Base-by-base conservation (phyloP, 2,888 invertebrate species). In the Ophraella communa region DNA sequence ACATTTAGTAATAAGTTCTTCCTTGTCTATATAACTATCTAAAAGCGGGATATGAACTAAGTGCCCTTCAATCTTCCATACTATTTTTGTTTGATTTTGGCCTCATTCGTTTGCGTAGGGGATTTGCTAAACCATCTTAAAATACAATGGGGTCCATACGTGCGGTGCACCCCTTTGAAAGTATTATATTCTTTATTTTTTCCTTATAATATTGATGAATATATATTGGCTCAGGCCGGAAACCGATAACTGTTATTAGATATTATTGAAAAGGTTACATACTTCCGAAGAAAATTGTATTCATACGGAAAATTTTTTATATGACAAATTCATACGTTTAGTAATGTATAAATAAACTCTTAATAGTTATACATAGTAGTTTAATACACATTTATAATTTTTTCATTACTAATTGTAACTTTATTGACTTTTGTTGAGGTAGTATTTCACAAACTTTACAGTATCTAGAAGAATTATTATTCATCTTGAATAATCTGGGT, bases 121-220 rank as follows among this genome's bases (percentile, higher is more conserved):
- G 70, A 70, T 71, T 71, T 72, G 69, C 71, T 69, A 67, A 65
- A 71, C 66, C 69, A 65, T 70, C 70, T 72, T 69, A 70, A 67
- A 67, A 66, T 71, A 71, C 74, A 74, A 73, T 73, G 66, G 71
- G 71, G 71, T 69, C 65, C 69, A 70, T 68, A 73, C 68, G 69
- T 68, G 70, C 42, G 61, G 30, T 54, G 54, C 62, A 67, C 62
- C 61, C 66, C 54, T 64, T 67, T 55, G 54, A 61, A 58, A 62
- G 45, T 57, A 65, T 58, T 33, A 53, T 42, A 58, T 45, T 64
- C 42, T 62, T 49, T 55, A 33, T 59, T 62, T 56, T 55, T 60
- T 49, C n/a, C 17, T 27, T 24, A 51, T 58, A 58, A 45, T 47
- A 58, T 53, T 58, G 56, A 57, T 39, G 30, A 27, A 54, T 45